Conservation (phyloP, 2,888 invertebrate genomes). For the Urechis unicinctus region DNA sequence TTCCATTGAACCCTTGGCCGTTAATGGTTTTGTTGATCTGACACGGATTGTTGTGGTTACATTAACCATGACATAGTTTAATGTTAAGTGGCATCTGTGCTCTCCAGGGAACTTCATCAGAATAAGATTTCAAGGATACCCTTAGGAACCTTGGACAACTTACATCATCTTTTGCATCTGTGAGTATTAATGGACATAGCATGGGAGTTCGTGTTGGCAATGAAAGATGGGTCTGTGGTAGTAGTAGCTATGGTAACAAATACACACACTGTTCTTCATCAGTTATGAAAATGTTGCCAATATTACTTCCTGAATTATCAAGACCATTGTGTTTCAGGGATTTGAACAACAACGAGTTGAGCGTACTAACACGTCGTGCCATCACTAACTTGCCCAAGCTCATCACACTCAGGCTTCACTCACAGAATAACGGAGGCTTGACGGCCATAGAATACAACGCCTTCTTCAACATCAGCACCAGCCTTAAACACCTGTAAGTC, state of each 20-base stretch:
- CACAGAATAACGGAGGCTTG: constrained; percentile 22
- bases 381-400: constrained; percentile 28
- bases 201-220: too few relatives aligned
- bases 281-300: background rate
- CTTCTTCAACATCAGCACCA: too few relatives aligned
- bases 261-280: too few relatives aligned
- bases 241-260: too few relatives aligned
- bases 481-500: too few relatives aligned
- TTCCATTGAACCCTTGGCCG: background rate
- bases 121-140: constrained; percentile 1
- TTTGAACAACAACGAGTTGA: constrained; percentile 21
- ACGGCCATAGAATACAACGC: constrained; percentile 29
- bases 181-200: too few relatives aligned
- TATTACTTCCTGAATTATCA: background rate
- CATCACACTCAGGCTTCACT: constrained; percentile 28
- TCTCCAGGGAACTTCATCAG: constrained; percentile 2
- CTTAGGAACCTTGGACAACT: background rate
- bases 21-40: background rate
- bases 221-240: too few relatives aligned
- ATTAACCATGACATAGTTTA: background rate
- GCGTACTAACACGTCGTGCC: constrained; percentile 19
- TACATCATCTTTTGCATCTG: background rate
- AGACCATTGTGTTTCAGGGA: background rate
- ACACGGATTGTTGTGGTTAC: too few relatives aligned
- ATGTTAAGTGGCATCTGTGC: background rate